Percentiles rank a stretch among this genome's conserved stretches.
Evolutionary conservation across 2,888 invertebrate genomes (phyloP).

Genomic region (Tetranychus truncatus): DNA sequence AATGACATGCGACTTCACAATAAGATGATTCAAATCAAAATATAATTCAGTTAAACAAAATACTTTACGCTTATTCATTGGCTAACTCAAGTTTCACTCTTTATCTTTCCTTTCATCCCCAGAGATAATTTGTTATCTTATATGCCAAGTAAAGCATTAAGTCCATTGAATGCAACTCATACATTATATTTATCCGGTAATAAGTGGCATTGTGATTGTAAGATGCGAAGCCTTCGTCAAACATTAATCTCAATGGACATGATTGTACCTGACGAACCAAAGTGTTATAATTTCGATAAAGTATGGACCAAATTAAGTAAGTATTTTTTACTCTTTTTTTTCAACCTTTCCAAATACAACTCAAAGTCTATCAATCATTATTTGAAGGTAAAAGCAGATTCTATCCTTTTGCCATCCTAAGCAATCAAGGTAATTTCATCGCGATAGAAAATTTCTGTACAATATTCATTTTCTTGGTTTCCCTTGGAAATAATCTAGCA

Average conservation of each 20-base stretch:
- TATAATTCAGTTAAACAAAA: too few species aligned
- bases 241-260: constrained; percentile 31
- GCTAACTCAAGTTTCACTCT: neutral
- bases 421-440: too few species aligned
- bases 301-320: constrained; percentile 19
- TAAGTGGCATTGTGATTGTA: constrained; percentile 55
- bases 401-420: too few species aligned
- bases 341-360: too few species aligned
- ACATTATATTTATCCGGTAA: constrained; percentile 14
- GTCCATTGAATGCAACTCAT: constrained; percentile 17
- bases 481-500: too few species aligned
- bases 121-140: constrained; percentile 14
- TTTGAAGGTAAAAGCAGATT: too few species aligned
- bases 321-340: neutral
- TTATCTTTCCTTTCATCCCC: neutral
- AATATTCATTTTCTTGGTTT: too few species aligned
- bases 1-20: too few species aligned
- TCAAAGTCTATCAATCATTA: too few species aligned
- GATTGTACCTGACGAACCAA: constrained; percentile 17
- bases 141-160: constrained; percentile 10
- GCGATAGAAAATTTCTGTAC: too few species aligned
- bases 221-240: constrained; percentile 55
- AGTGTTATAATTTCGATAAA: constrained; percentile 14
- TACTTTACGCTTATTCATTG: too few species aligned
- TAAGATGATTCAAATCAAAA: too few species aligned